Evolutionary conservation across 2,113 vertebrate species (phyloP).

Genomic region (Martes martes): DNA sequence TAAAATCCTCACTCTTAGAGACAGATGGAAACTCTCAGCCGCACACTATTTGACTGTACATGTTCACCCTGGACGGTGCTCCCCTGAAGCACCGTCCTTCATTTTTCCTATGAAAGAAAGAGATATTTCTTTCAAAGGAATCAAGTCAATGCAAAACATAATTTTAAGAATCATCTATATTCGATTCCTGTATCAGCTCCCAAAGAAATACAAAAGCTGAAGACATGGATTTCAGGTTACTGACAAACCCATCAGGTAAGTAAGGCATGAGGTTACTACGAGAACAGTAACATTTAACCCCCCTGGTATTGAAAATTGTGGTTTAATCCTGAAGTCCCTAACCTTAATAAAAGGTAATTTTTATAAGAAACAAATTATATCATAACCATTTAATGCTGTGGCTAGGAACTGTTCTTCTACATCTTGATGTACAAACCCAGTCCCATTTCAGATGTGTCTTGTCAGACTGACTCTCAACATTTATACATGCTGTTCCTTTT

Average conservation of each 20-base stretch:
- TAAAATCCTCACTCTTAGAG: not conserved
- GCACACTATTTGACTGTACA: not conserved
- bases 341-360: not conserved
- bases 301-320: not conserved
- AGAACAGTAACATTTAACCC: not conserved
- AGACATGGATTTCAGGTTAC: not conserved
- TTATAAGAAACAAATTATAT: not conserved
- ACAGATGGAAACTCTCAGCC: conserved; percentile 20
- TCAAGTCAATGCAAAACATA: not conserved
- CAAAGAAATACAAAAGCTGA: not conserved
- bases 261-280: not conserved
- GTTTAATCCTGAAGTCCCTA: not conserved
- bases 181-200: not conserved
- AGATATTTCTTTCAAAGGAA: not conserved
- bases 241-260: not conserved
- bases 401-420: not conserved
- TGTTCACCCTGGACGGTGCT: not conserved
- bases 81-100: not conserved
- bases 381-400: not conserved
- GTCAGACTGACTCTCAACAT: not conserved
- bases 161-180: not conserved
- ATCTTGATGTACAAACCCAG: not conserved
- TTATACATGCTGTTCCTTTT: not conserved
- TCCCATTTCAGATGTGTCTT: not conserved
- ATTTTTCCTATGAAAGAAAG: not conserved